phyloP scores from a whole-genome alignment of 2,113 vertebrate genomes.

The Phyllostomus hastatus region DNA sequence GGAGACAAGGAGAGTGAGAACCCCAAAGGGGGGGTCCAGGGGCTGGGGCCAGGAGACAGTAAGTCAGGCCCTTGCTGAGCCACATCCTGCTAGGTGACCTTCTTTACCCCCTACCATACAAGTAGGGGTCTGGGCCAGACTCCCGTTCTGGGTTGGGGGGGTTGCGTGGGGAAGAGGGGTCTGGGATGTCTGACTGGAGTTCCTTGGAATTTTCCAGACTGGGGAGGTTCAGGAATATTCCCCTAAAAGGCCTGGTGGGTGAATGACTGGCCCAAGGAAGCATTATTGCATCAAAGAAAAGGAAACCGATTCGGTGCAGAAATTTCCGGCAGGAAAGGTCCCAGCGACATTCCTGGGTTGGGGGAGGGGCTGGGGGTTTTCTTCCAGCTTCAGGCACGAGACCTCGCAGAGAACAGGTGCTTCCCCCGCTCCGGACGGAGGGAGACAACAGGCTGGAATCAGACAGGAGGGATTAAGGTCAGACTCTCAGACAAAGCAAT shows the following conservation, averaged over 20 bases:
- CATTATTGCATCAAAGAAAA: slow-evolving; percentile 40
- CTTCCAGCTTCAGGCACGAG: neutral
- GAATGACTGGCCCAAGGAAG: neutral
- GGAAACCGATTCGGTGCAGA: slow-evolving; percentile 1
- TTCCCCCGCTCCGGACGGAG: neutral
- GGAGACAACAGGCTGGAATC: neutral
- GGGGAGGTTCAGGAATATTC: neutral
- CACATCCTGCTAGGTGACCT: neutral
- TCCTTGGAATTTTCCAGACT: slow-evolving; percentile 57
- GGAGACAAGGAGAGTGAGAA: neutral
- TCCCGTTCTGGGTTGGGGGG: neutral
- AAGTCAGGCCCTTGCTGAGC: neutral
- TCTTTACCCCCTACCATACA: neutral
- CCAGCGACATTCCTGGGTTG: neutral
- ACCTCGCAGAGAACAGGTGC: neutral
- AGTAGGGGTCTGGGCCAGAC: neutral
- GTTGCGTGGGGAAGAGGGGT: neutral
- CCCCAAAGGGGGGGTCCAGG: neutral
- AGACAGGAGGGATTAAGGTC: neutral
- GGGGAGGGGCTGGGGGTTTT: neutral
- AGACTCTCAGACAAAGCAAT: neutral
- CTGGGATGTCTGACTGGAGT: neutral
- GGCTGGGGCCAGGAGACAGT: neutral
- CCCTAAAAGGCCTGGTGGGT: slow-evolving; percentile 69
- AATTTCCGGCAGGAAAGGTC: slow-evolving; percentile 45